phyloP scores from a whole-genome alignment of 2,797 vertebrate species.

The Lindbergichthys nudifrons region DNA sequence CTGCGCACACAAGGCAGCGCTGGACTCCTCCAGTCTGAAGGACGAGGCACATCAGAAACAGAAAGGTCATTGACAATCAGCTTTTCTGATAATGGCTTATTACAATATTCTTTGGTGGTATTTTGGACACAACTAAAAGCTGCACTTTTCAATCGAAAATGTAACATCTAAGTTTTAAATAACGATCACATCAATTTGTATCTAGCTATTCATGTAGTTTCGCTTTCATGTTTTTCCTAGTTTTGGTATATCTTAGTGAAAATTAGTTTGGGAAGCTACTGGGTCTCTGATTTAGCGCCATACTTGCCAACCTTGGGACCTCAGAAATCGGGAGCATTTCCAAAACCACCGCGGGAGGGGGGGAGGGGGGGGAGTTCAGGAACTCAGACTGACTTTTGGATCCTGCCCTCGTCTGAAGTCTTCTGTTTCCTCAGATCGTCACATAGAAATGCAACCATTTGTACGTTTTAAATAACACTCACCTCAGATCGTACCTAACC shows the following conservation, averaged over 20 bases:
- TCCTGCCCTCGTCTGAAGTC: slow-evolving; percentile 87
- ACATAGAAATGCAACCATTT: too few species aligned
- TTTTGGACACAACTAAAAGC: background rate
- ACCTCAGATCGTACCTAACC: too few species aligned
- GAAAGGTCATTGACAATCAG: slow-evolving; percentile 9
- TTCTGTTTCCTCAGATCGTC: slow-evolving; percentile 90
- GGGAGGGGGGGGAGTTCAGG: too few species aligned
- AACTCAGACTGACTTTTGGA: slow-evolving; percentile 88
- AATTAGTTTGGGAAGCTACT: too few species aligned
- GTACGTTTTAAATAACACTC: too few species aligned
- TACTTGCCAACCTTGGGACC: too few species aligned
- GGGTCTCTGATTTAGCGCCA: too few species aligned
- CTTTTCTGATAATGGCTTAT: background rate
- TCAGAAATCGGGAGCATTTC: too few species aligned
- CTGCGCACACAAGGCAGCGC: slow-evolving; percentile 85
- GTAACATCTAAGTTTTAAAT: background rate
- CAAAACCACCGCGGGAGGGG: too few species aligned
- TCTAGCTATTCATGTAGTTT: background rate
- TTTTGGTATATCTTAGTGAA: background rate
- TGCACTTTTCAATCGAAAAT: background rate
- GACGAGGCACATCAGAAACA: slow-evolving; percentile 29
- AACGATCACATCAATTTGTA: background rate
- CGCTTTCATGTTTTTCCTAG: background rate
- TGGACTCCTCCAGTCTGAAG: slow-evolving; percentile 91
- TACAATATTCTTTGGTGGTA: background rate